Conservation (phyloP, 2,888 invertebrate species). For the Kryphioiulus occultus region DNA sequence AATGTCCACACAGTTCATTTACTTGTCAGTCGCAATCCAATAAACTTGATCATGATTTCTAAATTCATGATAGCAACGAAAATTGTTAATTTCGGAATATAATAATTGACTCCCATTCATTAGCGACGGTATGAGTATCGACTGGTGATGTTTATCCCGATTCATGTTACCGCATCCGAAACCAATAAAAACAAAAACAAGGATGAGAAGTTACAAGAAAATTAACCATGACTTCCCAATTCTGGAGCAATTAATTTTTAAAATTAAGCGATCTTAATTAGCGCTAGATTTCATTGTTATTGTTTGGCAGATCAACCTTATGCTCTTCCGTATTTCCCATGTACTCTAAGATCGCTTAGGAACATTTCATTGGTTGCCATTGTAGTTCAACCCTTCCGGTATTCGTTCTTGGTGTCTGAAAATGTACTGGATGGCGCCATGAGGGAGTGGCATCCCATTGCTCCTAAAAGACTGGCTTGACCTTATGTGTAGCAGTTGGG, state of each 20-base stretch:
- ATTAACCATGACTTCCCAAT: constrained; percentile 3
- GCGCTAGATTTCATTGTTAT: not conserved
- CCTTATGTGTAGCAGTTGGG: not conserved
- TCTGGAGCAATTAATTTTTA: not conserved
- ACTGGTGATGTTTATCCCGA: not conserved
- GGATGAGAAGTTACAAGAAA: not conserved
- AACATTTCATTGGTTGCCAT: not conserved
- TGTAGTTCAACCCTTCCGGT: too few relatives aligned
- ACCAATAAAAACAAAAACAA: not conserved
- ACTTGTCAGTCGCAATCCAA: too few relatives aligned
- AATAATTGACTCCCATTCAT: not conserved
- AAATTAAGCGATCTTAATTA: not conserved
- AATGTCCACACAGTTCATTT: too few relatives aligned
- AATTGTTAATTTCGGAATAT: not conserved
- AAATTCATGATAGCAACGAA: not conserved
- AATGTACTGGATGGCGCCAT: not conserved
- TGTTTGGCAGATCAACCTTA: not conserved
- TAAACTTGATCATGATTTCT: not conserved
- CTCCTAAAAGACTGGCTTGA: not conserved
- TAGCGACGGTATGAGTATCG: not conserved
- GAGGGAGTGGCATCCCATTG: not conserved
- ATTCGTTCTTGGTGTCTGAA: not conserved
- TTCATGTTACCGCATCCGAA: not conserved
- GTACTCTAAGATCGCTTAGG: not conserved
- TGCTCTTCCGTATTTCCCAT: constrained; percentile 1